These are phyloP conservation scores for Geophilus truncorum DNA, from an alignment of 2,888 invertebrate species.

Conservation along the genomic window DNA sequence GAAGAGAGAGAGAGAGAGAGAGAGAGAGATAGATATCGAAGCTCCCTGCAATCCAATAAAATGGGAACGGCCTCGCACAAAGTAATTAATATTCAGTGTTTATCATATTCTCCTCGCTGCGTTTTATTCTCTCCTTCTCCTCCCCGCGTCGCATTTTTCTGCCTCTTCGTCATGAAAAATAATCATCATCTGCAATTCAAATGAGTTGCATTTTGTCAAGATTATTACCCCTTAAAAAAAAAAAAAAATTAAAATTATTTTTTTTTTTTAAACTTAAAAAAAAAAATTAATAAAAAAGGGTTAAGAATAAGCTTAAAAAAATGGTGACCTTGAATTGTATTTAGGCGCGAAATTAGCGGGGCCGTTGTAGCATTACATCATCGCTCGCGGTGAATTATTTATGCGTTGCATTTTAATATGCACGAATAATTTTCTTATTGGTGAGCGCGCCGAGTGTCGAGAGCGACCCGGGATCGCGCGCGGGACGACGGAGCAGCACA, in stretches of 20 bases:
- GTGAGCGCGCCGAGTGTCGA: background rate
- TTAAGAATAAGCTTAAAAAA: background rate
- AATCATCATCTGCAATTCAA: slow-evolving; percentile 8
- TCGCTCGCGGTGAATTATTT: background rate
- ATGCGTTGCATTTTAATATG: background rate
- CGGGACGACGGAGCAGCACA: background rate
- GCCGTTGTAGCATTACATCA: background rate
- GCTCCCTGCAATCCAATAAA: slow-evolving; percentile 15
- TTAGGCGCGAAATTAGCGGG: background rate
- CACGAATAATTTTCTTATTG: background rate
- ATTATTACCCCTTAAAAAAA: background rate
- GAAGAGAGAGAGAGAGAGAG: too few species aligned
- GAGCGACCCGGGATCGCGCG: background rate
- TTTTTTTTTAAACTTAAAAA: background rate
- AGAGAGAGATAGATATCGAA: slow-evolving; percentile 6
- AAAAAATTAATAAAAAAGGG: background rate
- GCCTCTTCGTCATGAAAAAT: background rate
- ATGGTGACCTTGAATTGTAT: background rate
- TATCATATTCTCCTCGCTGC: background rate
- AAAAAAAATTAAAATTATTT: too few species aligned
- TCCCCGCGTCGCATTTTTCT: background rate
- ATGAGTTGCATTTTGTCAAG: background rate
- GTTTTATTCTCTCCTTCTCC: background rate
- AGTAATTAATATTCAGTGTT: slow-evolving; percentile 28
- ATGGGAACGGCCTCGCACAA: slow-evolving; percentile 4